Conservation (phyloP, 2,797 vertebrate species). For the Malurus leucopterus region DNA sequence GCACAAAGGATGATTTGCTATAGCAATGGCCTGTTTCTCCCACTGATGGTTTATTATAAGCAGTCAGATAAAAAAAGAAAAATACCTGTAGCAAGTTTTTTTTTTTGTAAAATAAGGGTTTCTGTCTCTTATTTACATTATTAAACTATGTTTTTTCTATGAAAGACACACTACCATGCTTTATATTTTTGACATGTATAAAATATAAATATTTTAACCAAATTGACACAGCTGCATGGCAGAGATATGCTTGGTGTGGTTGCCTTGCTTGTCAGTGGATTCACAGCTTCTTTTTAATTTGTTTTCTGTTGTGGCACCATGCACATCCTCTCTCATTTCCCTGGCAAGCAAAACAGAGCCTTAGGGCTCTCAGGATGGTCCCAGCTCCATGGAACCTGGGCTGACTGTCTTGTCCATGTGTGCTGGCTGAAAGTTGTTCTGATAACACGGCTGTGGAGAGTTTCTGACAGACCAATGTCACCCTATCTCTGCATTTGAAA, state of each 20-base stretch:
- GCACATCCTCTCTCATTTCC: not conserved
- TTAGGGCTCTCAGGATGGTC: not conserved
- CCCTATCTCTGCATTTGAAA: not conserved
- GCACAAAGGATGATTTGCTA: rapidly evolving
- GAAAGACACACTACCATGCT: not conserved
- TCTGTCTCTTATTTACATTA: not conserved
- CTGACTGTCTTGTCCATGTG: not conserved
- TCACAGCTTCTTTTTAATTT: conserved; percentile 3
- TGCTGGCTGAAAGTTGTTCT: not conserved
- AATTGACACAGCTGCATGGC: not conserved
- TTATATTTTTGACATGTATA: not conserved
- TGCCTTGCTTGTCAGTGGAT: not conserved
- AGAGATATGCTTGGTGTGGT: not conserved
- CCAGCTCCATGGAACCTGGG: not conserved
- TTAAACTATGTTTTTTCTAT: not conserved
- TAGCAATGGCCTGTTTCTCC: not conserved
- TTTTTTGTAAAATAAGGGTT: not conserved
- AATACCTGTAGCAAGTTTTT: not conserved
- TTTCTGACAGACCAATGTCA: not conserved
- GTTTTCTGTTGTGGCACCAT: not conserved
- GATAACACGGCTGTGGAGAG: not conserved
- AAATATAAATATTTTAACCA: conserved; percentile 23
- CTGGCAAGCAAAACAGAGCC: not conserved
- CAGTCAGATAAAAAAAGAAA: not conserved
- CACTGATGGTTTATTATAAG: not conserved